Percentiles rank a stretch among this genome's conserved stretches.
Evolutionary conservation across 2,113 vertebrate genomes (phyloP).

Genomic region (Ptilonorhynchus violaceus): DNA sequence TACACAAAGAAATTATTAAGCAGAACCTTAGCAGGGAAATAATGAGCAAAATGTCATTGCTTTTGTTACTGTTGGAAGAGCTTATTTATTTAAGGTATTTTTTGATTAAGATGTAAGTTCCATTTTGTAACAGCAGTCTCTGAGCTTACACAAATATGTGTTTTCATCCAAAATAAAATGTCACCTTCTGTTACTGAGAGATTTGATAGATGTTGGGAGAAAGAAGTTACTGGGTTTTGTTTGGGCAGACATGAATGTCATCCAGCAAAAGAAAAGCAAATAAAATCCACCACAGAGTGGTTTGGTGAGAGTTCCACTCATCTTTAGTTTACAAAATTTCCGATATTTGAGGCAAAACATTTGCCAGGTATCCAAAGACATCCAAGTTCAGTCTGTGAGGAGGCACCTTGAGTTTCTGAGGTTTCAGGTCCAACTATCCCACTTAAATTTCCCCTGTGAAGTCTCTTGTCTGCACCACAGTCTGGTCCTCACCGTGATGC

Average conservation of each 20-base stretch:
- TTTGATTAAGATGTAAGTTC: neutral
- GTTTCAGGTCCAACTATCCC: neutral
- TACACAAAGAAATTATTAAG: neutral
- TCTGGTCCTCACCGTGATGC: accelerated
- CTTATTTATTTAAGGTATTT: neutral
- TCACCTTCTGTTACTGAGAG: neutral
- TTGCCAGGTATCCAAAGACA: neutral
- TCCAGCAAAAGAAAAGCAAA: neutral
- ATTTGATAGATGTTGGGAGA: neutral
- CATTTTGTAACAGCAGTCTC: neutral
- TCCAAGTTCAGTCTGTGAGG: neutral
- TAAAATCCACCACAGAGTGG: neutral
- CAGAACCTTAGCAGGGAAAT: neutral
- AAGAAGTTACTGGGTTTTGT: neutral
- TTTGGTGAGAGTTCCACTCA: neutral
- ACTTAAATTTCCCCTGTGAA: neutral
- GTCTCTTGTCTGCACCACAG: neutral
- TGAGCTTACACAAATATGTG: neutral
- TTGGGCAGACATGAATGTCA: neutral
- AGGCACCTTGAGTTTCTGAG: neutral
- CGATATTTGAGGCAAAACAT: neutral
- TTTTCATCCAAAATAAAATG: neutral
- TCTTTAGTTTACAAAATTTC: neutral
- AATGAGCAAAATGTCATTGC: neutral
- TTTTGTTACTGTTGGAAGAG: neutral